A percentile compares a stretch with the other conserved stretches of the same genome.
phyloP scores from a whole-genome alignment of 2,113 vertebrate species.

The Phyllostomus hastatus region DNA sequence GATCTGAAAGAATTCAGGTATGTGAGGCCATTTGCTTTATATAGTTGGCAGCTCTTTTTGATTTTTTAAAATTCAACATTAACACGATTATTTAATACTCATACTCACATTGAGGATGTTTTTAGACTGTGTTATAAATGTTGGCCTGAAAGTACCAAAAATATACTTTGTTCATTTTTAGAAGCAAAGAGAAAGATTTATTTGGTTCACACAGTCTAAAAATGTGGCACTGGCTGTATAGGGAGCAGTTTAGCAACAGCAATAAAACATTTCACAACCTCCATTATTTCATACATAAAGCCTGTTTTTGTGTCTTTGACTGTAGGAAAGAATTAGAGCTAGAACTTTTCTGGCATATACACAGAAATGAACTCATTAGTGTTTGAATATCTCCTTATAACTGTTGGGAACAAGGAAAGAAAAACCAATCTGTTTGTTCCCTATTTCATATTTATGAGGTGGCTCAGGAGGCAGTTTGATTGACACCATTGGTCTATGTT shows the following conservation, averaged over 20 bases:
- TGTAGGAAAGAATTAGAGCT: slow-evolving; percentile 16
- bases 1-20: background rate
- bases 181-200: slow-evolving; percentile 7
- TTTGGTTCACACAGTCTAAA: background rate
- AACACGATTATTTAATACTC: slow-evolving; percentile 21
- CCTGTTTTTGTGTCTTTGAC: slow-evolving; percentile 53
- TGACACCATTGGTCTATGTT: slow-evolving; percentile 73
- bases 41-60: background rate
- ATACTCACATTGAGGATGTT: background rate
- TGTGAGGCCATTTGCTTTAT: background rate
- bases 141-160: slow-evolving; percentile 16
- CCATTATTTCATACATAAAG: slow-evolving; percentile 44
- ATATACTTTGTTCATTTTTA: slow-evolving; percentile 15
- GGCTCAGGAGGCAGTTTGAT: slow-evolving; percentile 67
- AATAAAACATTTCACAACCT: background rate
- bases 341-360: slow-evolving; percentile 5
- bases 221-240: background rate
- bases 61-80: slow-evolving; percentile 1
- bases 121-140: slow-evolving; percentile 52
- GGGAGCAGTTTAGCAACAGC: background rate
- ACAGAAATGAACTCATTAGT: slow-evolving; percentile 71
- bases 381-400: slow-evolving; percentile 63
- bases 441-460: slow-evolving; percentile 79
- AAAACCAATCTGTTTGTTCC: slow-evolving; percentile 77
- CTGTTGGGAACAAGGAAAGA: slow-evolving; percentile 63